Evolutionary conservation across 2,888 invertebrate genomes (phyloP), one percentile per base, ranked within the genome.

Genomic region (Sinhomidia bicolor): DNA sequence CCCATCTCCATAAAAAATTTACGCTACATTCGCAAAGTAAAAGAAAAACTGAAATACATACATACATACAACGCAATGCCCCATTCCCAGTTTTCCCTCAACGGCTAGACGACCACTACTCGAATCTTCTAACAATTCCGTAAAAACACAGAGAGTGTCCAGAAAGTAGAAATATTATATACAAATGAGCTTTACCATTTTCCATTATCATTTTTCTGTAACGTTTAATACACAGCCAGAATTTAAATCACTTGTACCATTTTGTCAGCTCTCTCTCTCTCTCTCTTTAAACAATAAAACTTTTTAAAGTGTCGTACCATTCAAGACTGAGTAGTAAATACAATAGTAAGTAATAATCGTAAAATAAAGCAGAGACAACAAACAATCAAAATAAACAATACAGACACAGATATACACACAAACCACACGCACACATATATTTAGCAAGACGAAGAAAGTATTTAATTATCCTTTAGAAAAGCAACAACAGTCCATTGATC

Each of bases 401-500:
- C 36, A 36, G 36, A 36, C 4, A 36, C 4, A 36, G 7, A 36
- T 36, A 5, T 36, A 36, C 7, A 36, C 4, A 36, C 4, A 36
- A 36, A 36, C n/a, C n/a, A n/a, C n/a, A n/a, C n/a, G n/a, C n/a
- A n/a, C 3, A 36, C 4, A 36, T 5, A 7, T 36, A 36, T 36
- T 36, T 36, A 36, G 4, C n/a, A n/a, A 36, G 36, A 36, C 4
- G 36, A 29, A 29, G 29, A 23, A 62, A 62, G 62, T 12, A 62
- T 60, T 51, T 17, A 36, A 6, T 51, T 14, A 10, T 10, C 5
- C 10, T 12, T 14, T 51, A 26, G 1, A 60, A 17, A 1, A 68
- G 10, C 36, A 62, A 36, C 36, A 36, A 36, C 26, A 68, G 68
- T 68, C 68, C 68, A 68, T 36, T 68, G 68, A 68, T 68, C 68